phyloP scores from a whole-genome alignment of 1,140 invertebrate species.

The Phymorhynchus buccinoides region DNA sequence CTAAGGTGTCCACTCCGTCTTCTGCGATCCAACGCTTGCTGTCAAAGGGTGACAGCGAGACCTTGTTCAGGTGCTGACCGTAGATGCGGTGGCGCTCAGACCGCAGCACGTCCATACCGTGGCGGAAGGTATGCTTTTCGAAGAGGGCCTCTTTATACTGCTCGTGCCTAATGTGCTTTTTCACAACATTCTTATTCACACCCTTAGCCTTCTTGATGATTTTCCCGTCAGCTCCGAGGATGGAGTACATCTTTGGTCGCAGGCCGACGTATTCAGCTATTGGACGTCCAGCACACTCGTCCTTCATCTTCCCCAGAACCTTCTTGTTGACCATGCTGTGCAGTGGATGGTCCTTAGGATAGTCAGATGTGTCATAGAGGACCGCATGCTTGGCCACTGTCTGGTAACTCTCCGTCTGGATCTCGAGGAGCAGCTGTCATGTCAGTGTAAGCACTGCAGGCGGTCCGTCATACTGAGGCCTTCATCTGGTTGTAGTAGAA shows the following conservation, averaged over 20 bases:
- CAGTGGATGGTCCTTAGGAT: constrained; percentile 35
- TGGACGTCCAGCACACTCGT: constrained; percentile 71
- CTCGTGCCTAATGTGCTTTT: constrained; percentile 50
- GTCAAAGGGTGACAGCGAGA: constrained; percentile 28
- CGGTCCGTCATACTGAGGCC: constrained; percentile 58
- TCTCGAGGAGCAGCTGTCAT: constrained; percentile 71
- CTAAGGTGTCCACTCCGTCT: no score
- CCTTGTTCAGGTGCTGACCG: no score
- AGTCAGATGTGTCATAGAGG: constrained; percentile 42
- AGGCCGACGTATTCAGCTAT: constrained; percentile 72
- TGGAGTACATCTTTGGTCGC: constrained; percentile 70
- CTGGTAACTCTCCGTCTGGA: constrained; percentile 61
- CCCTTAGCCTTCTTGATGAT: constrained; percentile 53
- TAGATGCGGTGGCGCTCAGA: constrained; percentile 30
- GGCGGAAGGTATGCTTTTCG: constrained; percentile 28
- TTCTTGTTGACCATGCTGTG: constrained; percentile 71
- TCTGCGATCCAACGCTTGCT: constrained; percentile 34
- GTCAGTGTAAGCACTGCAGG: constrained; percentile 67
- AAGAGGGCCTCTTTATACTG: constrained; percentile 57
- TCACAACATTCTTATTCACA: constrained; percentile 50
- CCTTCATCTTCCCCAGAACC: constrained; percentile 74
- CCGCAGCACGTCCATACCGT: constrained; percentile 49
- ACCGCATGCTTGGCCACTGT: constrained; percentile 56
- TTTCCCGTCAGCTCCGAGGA: constrained; percentile 59
- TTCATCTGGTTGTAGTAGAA: constrained; percentile 64